Evolutionary conservation across 1,140 invertebrate species (phyloP), one percentile per base, ranked within the genome.

Genomic region (Aphaenogaster ashmeadi): DNA sequence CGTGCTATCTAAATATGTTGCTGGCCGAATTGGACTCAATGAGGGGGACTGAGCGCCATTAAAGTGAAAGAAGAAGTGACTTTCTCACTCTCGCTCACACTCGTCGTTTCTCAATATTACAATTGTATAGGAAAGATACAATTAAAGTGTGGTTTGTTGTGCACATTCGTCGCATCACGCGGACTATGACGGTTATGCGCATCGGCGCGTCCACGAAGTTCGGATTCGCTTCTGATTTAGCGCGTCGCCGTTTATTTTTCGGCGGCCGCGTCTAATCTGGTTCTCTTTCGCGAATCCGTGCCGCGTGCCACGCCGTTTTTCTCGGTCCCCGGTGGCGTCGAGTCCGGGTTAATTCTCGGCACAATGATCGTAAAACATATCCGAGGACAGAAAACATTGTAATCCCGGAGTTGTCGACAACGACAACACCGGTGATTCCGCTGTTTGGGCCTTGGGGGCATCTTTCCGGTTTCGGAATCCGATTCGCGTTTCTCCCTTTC

Each of bases 281-380:
- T 86, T 86, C 75, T 74, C 50, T 50, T 80, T 56, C 66, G 72
- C 47, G 62, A 74, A 58, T 44, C 77, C 18, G 21, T 21, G 41
- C 38, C 75, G 58, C 75, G 58, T 27, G 66, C 47, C 36, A 44
- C 54, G 13, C 27, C 74, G 84, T 86, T 79, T 78, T 80, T 86
- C 84, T 64, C 41, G 21, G 15, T 41, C 36, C 15, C 33, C 44
- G 7, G 9, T 38, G 52, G 15, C 80, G 36, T 60, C 67, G 18
- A 47, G 11, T 21, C 41, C 44, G 54, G 52, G 69, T 74, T 84
- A 74, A 84, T 84, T 75, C 80, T 74, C 71, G 54, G 27, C 54
- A 84, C 80, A 74, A 75, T 62, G 21, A 84, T 60, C 41, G 41
- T 84, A 84, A 84, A 84, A 84, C 80, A 84, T 84, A 84, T 84